A percentile compares a stretch with the other conserved stretches of the same genome.
These are phyloP conservation scores for Drosophila willistoni DNA, from an alignment of 1,140 invertebrate species.

Conservation along the genomic window DNA sequence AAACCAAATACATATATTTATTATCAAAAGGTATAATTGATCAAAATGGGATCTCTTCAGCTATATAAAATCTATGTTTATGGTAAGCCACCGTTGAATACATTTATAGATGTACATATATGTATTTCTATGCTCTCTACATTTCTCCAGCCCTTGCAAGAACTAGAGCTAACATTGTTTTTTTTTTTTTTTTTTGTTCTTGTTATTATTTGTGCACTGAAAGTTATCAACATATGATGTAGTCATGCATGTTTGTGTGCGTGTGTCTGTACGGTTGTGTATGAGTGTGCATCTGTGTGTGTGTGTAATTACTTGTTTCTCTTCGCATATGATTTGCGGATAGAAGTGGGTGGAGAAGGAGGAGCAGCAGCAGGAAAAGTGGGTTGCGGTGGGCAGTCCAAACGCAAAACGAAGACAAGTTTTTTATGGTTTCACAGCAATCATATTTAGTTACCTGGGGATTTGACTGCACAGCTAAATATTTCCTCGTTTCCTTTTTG, in stretches of 20 bases:
- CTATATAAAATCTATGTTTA: too few species aligned
- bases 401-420: constrained; percentile 1
- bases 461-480: constrained; percentile 9
- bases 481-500: constrained; percentile 5
- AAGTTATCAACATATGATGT: constrained; percentile 60
- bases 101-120: too few species aligned
- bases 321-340: constrained; percentile 23
- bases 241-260: constrained; percentile 27
- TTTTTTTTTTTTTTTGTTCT: constrained; percentile 35
- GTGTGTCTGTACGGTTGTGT: background rate
- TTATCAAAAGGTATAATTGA: too few species aligned
- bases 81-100: too few species aligned
- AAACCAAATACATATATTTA: background rate
- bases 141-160: constrained; percentile 11
- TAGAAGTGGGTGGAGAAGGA: constrained; percentile 15
- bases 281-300: constrained; percentile 29
- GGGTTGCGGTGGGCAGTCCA: background rate
- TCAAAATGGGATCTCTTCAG: too few species aligned
- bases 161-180: constrained; percentile 1
- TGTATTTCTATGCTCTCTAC: background rate
- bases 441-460: constrained; percentile 16
- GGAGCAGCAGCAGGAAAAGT: too few species aligned
- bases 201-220: constrained; percentile 36
- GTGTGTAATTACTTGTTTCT: constrained; percentile 36
- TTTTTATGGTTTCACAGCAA: constrained; percentile 57